Evolutionary conservation across 2,888 invertebrate genomes (phyloP).

Genomic region (Nymphalis c-album): DNA sequence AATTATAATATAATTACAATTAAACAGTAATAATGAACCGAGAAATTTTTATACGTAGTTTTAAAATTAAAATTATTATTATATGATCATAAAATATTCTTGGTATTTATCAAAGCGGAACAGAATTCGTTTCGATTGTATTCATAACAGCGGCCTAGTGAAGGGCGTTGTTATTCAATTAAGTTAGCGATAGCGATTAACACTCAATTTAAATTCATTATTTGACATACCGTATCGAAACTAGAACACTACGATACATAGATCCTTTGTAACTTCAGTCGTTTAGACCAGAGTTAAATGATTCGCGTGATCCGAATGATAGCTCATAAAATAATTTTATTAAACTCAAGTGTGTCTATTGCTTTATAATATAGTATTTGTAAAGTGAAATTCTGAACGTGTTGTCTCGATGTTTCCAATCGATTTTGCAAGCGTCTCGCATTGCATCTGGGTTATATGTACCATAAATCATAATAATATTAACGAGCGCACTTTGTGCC

Average conservation of each 20-base stretch:
- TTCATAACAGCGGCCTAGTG: slow-evolving; percentile 11
- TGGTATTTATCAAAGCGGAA: slow-evolving; percentile 10
- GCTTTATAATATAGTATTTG: slow-evolving; percentile 15
- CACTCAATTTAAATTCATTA: slow-evolving; percentile 10
- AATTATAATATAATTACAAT: too few species aligned
- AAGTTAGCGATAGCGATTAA: slow-evolving; percentile 9
- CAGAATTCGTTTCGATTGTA: neutral
- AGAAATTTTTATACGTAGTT: neutral
- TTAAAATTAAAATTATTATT: neutral
- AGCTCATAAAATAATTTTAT: neutral
- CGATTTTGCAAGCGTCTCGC: slow-evolving; percentile 56
- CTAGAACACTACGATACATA: slow-evolving; percentile 12
- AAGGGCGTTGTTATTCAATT: slow-evolving; percentile 16
- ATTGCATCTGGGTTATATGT: slow-evolving; percentile 63
- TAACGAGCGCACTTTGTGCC: slow-evolving; percentile 47
- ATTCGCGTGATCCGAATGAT: neutral
- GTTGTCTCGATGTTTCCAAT: slow-evolving; percentile 53
- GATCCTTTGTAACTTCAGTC: slow-evolving; percentile 8
- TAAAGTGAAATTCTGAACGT: slow-evolving; percentile 46
- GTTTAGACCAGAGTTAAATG: neutral
- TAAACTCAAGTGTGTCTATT: neutral
- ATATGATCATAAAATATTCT: neutral
- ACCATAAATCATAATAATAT: slow-evolving; percentile 69
- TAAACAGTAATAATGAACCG: too few species aligned
- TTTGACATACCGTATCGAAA: slow-evolving; percentile 3